These are phyloP conservation scores for Bombus impatiens DNA, from an alignment of 1,140 invertebrate genomes.

Conservation along the genomic window DNA sequence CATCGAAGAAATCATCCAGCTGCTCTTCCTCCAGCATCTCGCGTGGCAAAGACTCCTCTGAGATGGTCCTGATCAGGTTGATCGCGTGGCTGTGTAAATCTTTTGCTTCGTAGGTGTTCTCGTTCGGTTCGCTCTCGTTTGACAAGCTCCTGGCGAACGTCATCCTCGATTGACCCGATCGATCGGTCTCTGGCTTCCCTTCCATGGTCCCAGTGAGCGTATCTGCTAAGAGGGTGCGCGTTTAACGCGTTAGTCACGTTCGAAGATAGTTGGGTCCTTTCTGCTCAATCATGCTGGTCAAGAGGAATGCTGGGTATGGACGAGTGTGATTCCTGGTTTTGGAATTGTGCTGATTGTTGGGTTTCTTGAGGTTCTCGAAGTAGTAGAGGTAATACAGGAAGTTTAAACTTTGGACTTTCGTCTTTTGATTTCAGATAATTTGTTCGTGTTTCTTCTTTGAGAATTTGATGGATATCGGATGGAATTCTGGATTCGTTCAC, in stretches of 20 bases:
- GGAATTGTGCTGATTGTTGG: background rate
- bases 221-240: constrained; percentile 59
- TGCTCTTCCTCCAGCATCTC: constrained; percentile 75
- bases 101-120: constrained; percentile 72
- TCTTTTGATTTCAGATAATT: too few species aligned
- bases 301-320: background rate
- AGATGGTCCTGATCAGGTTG: constrained; percentile 74
- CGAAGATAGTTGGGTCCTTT: constrained; percentile 52
- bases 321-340: background rate
- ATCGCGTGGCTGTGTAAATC: constrained; percentile 61
- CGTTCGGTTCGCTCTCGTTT: constrained; percentile 75
- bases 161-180: constrained; percentile 50
- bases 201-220: constrained; percentile 44
- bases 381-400: too few species aligned
- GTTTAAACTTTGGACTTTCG: background rate
- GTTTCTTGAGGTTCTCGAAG: background rate
- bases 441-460: too few species aligned
- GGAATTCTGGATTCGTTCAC: too few species aligned
- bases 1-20: constrained; percentile 68
- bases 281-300: background rate
- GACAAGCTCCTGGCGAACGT: constrained; percentile 67
- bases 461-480: too few species aligned
- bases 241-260: constrained; percentile 61
- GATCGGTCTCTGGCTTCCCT: constrained; percentile 26
- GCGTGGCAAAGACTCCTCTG: constrained; percentile 78